Conservation (phyloP, 2,113 vertebrate species). For the Dendropsophus ebraccatus region DNA sequence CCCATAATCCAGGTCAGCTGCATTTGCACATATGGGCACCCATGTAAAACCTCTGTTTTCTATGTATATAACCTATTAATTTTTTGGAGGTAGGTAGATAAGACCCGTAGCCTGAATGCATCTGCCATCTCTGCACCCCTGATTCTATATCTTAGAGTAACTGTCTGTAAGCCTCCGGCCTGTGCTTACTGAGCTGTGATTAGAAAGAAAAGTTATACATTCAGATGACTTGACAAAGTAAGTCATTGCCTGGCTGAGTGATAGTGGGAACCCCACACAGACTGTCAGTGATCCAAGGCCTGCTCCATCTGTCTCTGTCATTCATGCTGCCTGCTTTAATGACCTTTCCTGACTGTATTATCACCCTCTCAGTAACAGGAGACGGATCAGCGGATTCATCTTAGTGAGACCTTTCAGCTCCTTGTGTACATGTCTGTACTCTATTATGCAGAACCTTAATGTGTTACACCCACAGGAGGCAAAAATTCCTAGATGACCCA, state of each 20-base stretch:
- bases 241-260: conserved; percentile 18
- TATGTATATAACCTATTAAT: no score
- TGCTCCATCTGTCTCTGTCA: conserved; percentile 35
- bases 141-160: no score
- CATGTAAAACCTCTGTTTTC: no score
- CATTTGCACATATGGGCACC: no score
- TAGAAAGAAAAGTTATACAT: conserved; percentile 7
- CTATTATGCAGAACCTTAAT: conserved; percentile 8
- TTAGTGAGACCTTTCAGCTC: conserved; percentile 10
- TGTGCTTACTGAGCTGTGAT: not conserved
- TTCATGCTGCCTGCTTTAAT: conserved; percentile 4
- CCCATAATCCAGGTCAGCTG: no score
- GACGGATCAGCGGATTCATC: conserved; percentile 31
- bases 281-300: conserved; percentile 26
- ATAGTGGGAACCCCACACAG: conserved; percentile 16
- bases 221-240: conserved; percentile 6
- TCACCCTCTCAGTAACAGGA: conserved; percentile 40
- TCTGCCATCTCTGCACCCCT: no score
- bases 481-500: not conserved
- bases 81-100: no score
- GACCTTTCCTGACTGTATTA: conserved; percentile 43
- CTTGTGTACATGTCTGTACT: not conserved
- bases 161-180: no score
- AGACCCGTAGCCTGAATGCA: no score
- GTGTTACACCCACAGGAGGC: not conserved